These are phyloP conservation scores for Clunio marinus DNA, from an alignment of 2,888 invertebrate genomes.

Conservation along the genomic window DNA sequence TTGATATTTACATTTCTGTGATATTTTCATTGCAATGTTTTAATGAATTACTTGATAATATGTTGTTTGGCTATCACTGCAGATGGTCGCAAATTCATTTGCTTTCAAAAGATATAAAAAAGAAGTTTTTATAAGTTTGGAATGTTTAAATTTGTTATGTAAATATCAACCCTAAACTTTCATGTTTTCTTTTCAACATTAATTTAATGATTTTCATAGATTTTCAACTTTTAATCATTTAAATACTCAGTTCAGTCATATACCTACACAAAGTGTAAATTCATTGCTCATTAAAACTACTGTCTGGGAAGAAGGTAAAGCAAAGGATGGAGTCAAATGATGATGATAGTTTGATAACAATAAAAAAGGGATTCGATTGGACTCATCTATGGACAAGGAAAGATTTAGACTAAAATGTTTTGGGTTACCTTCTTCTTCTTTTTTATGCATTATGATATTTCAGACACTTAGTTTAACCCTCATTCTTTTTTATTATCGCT, in stretches of 20 bases:
- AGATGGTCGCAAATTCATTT: background rate
- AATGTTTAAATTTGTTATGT: background rate
- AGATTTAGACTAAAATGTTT: background rate
- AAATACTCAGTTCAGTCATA: background rate
- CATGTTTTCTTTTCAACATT: background rate
- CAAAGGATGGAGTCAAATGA: background rate
- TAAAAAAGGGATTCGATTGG: constrained; percentile 1
- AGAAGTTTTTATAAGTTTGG: background rate
- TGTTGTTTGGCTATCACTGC: background rate
- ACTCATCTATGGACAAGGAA: background rate
- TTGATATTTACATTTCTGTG: too few species aligned
- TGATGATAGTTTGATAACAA: background rate
- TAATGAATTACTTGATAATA: too few species aligned
- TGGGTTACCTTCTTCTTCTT: constrained; percentile 5
- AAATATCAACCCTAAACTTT: constrained; percentile 1
- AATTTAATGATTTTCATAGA: background rate
- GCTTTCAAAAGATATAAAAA: background rate
- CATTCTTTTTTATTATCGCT: constrained; percentile 26
- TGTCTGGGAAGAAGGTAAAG: background rate
- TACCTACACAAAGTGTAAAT: constrained; percentile 9
- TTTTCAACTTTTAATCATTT: background rate
- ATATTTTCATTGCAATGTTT: too few species aligned
- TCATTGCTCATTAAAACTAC: constrained; percentile 5
- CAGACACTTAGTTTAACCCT: constrained; percentile 7
- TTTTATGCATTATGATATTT: constrained; percentile 14